These are phyloP conservation scores for Mormyrus hasselquistii DNA, from an alignment of 2,797 vertebrate species.

Conservation along the genomic window DNA sequence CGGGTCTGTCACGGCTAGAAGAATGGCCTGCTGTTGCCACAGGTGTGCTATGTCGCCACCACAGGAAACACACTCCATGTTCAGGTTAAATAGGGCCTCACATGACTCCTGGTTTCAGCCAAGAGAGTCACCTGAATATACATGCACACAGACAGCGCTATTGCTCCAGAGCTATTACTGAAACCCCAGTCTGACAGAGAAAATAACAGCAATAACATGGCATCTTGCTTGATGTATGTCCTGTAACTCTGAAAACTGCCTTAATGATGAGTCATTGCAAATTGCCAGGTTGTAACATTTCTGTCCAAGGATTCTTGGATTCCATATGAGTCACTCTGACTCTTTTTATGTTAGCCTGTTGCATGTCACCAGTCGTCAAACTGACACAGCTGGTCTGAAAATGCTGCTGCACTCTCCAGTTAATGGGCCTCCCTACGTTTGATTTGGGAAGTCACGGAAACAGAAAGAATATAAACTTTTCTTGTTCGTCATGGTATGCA, in stretches of 20 bases:
- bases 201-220: constrained; percentile 39
- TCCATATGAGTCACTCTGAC: neutral
- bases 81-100: constrained; percentile 31
- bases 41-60: constrained; percentile 20
- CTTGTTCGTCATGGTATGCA: constrained; percentile 12
- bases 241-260: neutral
- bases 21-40: constrained; percentile 28
- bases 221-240: constrained; percentile 29
- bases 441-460: neutral
- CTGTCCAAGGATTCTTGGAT: neutral
- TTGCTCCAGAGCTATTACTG: constrained; percentile 31
- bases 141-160: constrained; percentile 30
- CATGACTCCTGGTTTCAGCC: constrained; percentile 33
- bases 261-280: constrained; percentile 13
- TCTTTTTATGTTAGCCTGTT: neutral
- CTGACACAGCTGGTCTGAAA: constrained; percentile 9
- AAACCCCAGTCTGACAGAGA: constrained; percentile 34
- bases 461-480: neutral
- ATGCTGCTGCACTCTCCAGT: constrained; percentile 9
- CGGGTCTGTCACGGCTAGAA: constrained; percentile 15
- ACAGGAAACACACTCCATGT: constrained; percentile 22
- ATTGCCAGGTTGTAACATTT: neutral
- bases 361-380: neutral
- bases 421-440: neutral
- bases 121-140: constrained; percentile 27